Evolutionary conservation across 1,140 invertebrate species (phyloP), one percentile per base, ranked within the genome.

Genomic region (Cepaea nemoralis): DNA sequence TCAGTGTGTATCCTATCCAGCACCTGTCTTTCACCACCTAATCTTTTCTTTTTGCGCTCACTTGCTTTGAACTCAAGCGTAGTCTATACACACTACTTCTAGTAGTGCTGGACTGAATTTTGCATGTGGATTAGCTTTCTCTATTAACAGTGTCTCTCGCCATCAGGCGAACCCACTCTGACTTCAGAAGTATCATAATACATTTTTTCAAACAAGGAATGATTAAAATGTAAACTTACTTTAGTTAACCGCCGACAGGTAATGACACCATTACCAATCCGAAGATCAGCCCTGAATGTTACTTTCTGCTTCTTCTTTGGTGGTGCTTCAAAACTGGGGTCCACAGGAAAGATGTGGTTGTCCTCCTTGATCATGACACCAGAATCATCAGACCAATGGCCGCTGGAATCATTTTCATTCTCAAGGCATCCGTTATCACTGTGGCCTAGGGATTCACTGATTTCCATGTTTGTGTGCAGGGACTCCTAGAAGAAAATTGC

Each of bases 221-320:
- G n/a, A n/a, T 12, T 24, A 80, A 31, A 37, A 5, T 40, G 37
- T 12, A 82, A 63, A 66, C 81, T 80, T 82, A 87, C 86, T 74
- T 77, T 81, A 33, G 83, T 84, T 69, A 87, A 45, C 22, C 76
- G 66, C 59, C 84, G 82, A 48, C 83, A 67, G 19, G 83, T 85
- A n/a, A 87, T 63, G 27, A 87, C 78, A 12, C 87, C 87, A 83
- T 87, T 82, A 22, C 82, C 82, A 0, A 84, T 33, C 24, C 80
- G 40, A 12, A 87, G n/a, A 40, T 81, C 42, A 31, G 8, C 19
- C 19, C 75, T 45, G 69, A 35, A 22, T 14, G 66, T 33, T 8
- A 81, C 33, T 74, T 81, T 83, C 69, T 70, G 22, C 55, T 76
- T 83, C 74, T 84, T 85, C 27, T 24, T 19, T 59, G 84, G 77